A percentile compares a stretch with the other conserved stretches of the same genome.
phyloP scores from a whole-genome alignment of 2,888 invertebrate genomes.

The Eupithecia insigniata region DNA sequence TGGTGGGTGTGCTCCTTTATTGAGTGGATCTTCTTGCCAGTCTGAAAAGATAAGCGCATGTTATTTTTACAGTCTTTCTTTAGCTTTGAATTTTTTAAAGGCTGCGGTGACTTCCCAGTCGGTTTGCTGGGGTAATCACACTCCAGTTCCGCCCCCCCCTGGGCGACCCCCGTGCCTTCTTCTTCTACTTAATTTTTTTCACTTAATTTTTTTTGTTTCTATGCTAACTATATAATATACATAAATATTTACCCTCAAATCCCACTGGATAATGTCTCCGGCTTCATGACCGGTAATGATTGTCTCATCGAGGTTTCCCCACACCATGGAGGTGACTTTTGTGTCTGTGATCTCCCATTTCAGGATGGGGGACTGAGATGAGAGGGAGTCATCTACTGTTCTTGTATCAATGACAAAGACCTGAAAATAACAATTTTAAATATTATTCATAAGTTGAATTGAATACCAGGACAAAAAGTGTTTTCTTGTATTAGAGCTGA shows the following conservation, averaged over 20 bases:
- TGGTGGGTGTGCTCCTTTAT: conserved; percentile 92
- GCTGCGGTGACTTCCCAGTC: background rate
- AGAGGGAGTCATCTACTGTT: conserved; percentile 88
- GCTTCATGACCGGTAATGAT: conserved; percentile 97
- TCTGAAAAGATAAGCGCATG: conserved; percentile 73
- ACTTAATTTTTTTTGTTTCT: background rate
- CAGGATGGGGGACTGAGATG: conserved; percentile 88
- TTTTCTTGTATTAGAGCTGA: background rate
- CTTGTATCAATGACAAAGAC: conserved; percentile 94
- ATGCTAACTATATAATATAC: background rate
- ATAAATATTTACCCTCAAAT: conserved; percentile 85
- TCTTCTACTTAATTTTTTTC: no score
- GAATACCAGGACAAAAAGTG: background rate
- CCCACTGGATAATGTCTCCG: conserved; percentile 96
- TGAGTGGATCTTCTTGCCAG: conserved; percentile 91
- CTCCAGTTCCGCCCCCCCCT: no score
- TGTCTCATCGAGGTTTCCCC: conserved; percentile 96
- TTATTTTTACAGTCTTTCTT: background rate
- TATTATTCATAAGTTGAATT: background rate
- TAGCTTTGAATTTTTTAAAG: background rate
- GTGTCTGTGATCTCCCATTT: conserved; percentile 91
- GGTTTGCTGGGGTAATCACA: background rate
- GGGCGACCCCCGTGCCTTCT: no score
- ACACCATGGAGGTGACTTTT: conserved; percentile 96
- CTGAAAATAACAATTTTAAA: conserved; percentile 53